Conservation (phyloP, 35 echinoderm and acorn worm species). For the Chiridota heheva region DNA sequence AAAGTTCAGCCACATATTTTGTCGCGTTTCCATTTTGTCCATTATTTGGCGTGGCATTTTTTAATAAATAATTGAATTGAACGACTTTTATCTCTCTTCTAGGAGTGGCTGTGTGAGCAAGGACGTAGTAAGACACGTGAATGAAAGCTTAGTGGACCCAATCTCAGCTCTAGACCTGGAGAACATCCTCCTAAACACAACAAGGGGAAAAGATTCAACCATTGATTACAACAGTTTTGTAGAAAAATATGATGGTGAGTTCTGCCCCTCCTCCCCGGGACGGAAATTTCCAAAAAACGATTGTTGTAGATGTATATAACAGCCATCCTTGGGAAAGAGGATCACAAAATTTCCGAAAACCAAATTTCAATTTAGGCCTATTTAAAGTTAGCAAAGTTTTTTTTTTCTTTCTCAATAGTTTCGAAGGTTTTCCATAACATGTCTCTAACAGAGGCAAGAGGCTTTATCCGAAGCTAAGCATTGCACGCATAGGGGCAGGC, state of each 20-base stretch:
- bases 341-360: background rate
- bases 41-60: background rate
- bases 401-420: background rate
- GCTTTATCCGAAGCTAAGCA: no score
- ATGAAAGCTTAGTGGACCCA: conserved; percentile 68
- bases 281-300: no score
- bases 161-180: conserved; percentile 60
- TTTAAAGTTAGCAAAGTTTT: background rate
- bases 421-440: no score
- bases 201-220: conserved; percentile 31
- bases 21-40: no score
- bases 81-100: background rate
- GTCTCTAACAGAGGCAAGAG: background rate
- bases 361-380: background rate
- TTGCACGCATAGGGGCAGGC: no score
- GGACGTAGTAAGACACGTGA: conserved; percentile 46
- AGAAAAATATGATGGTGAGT: conserved; percentile 68
- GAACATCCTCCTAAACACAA: conserved; percentile 30
- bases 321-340: no score
- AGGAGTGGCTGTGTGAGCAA: conserved; percentile 75
- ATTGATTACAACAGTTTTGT: conserved; percentile 83
- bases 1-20: no score
- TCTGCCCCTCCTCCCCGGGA: no score
- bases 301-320: background rate
- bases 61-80: background rate